Base-by-base conservation (phyloP, 2,797 vertebrate species). In the Myotis daubentonii region DNA sequence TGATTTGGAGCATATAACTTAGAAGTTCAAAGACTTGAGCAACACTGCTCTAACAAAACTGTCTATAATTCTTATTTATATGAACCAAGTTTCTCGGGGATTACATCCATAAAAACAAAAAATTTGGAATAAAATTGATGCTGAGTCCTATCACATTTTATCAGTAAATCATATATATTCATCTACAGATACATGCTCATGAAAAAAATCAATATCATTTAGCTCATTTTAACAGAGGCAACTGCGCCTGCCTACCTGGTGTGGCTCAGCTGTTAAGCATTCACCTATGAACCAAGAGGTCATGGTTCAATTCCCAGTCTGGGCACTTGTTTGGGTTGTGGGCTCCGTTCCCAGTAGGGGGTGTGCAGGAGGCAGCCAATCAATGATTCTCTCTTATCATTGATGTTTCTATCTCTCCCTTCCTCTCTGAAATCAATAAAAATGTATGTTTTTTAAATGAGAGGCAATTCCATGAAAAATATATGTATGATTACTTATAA, bases 81-180 rank as follows among this genome's bases (percentile, higher is more conserved):
- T 76, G 47, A 87, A 16, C 16, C 28, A 89, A 47, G 25, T 55
- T 82, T 93, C 70, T 93, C 47, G 72, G 70, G 30, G 36, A 76
- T 82, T 44, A 68, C 28, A 74, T 51, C 41, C 74, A 66, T 47
- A 51, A 87, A 91, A 22, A 1, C 15, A 53, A 78, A 86, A 89
- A 53, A 85, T 1, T 28, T 16, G 60, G 66, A 87, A 72, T 79
- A 95, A 95, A 78, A 71, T 10, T 30, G 66, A 88, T 96, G 25
- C 30, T 91, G 47, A 94, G 28, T 71, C 49, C n/a, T 70, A 88
- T 76, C 13, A 62, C 2, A 57, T 44, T 70, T 86, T 81, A 38
- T 25, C 44, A 76, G 44, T 81, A 81, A 91, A 51, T 85, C 25
- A 86, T 38, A 53, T 30, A 74, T 53, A 84, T 41, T 62, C 25